phyloP scores from a whole-genome alignment of 2,888 invertebrate genomes.

The Harmothoe impar region DNA sequence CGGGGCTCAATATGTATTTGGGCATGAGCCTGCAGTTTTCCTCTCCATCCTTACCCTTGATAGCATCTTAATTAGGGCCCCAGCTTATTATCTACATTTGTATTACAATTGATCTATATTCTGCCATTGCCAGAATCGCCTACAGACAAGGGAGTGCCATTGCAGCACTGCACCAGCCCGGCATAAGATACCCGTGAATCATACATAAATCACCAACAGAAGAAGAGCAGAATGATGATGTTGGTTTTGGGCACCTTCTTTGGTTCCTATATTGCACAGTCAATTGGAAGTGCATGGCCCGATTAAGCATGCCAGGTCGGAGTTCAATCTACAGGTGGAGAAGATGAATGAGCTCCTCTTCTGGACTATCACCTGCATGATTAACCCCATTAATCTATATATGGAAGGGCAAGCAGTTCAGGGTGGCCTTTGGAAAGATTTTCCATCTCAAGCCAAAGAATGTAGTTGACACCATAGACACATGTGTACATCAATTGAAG shows the following conservation, averaged over 20 bases:
- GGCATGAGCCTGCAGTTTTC: not conserved
- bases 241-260: not conserved
- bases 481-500: too few species aligned
- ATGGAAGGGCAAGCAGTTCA: not conserved
- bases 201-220: not conserved
- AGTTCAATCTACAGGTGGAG: not conserved
- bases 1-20: too few species aligned
- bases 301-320: not conserved
- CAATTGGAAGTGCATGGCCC: too few species aligned
- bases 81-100: not conserved
- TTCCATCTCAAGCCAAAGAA: not conserved
- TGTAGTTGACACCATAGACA: too few species aligned
- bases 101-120: not conserved
- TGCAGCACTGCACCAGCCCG: too few species aligned
- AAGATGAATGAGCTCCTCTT: not conserved
- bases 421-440: not conserved
- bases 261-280: not conserved
- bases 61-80: not conserved
- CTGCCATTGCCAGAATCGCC: not conserved
- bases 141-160: not conserved
- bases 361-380: not conserved
- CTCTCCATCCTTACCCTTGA: not conserved
- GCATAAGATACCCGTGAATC: constrained; percentile 19
- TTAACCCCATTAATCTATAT: not conserved
- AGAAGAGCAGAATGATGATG: constrained; percentile 1